phyloP scores from a whole-genome alignment of 2,797 vertebrate genomes.

The Tenualosa ilisha region DNA sequence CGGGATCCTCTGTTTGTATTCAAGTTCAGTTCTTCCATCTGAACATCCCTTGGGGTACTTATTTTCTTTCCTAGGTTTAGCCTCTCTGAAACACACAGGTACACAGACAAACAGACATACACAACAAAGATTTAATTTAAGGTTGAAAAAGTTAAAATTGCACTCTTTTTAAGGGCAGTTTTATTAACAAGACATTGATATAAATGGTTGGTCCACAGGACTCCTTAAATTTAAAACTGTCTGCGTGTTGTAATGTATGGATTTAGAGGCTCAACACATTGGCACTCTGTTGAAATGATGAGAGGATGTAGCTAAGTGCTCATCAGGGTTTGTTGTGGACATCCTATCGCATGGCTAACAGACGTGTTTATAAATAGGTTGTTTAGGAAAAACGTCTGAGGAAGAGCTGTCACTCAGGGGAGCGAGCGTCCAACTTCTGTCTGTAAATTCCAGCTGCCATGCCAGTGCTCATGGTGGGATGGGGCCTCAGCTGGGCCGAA shows the following conservation, averaged over 20 bases:
- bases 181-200: neutral
- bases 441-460: conserved; percentile 48
- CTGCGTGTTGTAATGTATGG: neutral
- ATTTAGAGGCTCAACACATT: neutral
- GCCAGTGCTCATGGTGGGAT: conserved; percentile 52
- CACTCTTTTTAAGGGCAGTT: neutral
- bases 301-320: neutral
- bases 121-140: neutral
- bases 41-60: conserved; percentile 86
- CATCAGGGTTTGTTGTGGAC: conserved; percentile 22
- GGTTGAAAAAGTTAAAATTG: neutral
- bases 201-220: neutral
- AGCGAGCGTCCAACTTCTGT: conserved; percentile 24
- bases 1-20: conserved; percentile 86
- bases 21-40: conserved; percentile 93
- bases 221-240: neutral
- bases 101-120: neutral
- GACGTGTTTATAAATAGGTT: conserved; percentile 69
- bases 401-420: conserved; percentile 46
- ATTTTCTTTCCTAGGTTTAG: conserved; percentile 94
- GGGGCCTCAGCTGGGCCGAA: conserved; percentile 59
- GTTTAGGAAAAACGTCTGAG: conserved; percentile 59
- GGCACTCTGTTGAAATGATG: neutral
- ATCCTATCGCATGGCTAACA: conserved; percentile 65
- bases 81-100: conserved; percentile 52